A percentile compares a stretch with the other conserved stretches of the same genome.
Conservation (phyloP, 2,888 invertebrate species). For the Scelioninae gen. 1 region DNA sequence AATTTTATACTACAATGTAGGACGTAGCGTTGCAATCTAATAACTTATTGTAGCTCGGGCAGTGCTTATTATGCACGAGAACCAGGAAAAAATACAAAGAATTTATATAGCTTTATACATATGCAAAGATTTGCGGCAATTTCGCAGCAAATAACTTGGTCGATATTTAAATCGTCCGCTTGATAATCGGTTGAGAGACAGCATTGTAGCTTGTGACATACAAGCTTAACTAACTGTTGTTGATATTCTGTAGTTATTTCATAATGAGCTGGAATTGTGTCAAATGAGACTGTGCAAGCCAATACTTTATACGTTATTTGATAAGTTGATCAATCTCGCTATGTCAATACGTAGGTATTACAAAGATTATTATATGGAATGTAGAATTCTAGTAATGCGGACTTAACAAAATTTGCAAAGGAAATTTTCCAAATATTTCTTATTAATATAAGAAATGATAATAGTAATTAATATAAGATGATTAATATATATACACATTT, state of each 20-base stretch:
- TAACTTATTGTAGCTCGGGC: conserved; percentile 56
- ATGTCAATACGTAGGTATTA: too few relatives aligned
- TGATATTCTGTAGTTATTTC: conserved; percentile 10
- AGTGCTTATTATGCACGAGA: conserved; percentile 39
- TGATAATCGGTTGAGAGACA: conserved; percentile 25
- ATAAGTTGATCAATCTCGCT: too few relatives aligned
- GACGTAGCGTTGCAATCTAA: conserved; percentile 60
- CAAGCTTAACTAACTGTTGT: neutral
- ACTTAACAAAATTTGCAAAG: too few relatives aligned
- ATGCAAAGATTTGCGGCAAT: conserved; percentile 39
- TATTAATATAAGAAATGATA: too few relatives aligned
- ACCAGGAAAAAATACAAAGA: conserved; percentile 25
- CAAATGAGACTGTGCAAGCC: too few relatives aligned
- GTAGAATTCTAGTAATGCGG: too few relatives aligned
- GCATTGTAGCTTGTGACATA: conserved; percentile 24
- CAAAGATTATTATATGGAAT: too few relatives aligned
- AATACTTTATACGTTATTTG: too few relatives aligned
- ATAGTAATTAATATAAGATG: too few relatives aligned
- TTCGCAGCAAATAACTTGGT: conserved; percentile 5
- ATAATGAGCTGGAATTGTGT: too few relatives aligned
- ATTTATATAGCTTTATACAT: conserved; percentile 27
- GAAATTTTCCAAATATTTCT: too few relatives aligned
- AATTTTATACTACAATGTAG: conserved; percentile 57
- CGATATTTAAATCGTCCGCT: conserved; percentile 24
- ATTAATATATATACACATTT: too few relatives aligned